Evolutionary conservation across 2,113 vertebrate species (phyloP), one percentile per base, ranked within the genome.

Genomic region (Lophura nycthemera): DNA sequence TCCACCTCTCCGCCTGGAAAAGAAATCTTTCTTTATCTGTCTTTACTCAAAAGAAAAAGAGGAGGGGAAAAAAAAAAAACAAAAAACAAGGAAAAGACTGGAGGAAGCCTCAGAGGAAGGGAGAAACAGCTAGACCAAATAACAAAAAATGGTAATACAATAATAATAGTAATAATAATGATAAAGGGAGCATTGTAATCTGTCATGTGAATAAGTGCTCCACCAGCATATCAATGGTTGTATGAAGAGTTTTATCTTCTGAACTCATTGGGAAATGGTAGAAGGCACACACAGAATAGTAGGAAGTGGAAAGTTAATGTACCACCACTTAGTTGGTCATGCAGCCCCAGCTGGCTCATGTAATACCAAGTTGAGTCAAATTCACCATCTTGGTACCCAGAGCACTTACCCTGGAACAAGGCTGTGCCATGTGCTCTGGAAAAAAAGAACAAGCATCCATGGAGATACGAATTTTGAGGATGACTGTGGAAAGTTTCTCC

Each of bases 1-100:
- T 96, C 92, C 91, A 96, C 88, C 94, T 96, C 86, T 47, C 75
- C 71, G 92, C 80, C 87, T 20, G 22, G 89, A 93, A 93, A 97
- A 94, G 87, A 95, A 92, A 87, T 78, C 57, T 56, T 86, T 95
- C 92, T 92, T 86, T 82, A 61, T 89, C 60, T 78, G 50, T 67
- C 52, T 45, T 63, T 64, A 60, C 19, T 2, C 72, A 38, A 56
- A 38, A 29, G 47, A 18, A 84, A 52, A 40, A 45, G 18, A 11
- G 7, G 22, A 11, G 7, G 48, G 48, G 30, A 13, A 8, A 6
- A 20, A 63, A 43, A 42, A 20, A 63, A 43, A 42, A 48, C 15
- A 42, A 32, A 34, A 25, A 5, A 9, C 15, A 14, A 14, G 2
- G 5, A 40, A 59, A 38, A 74, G 3, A 36, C 25, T 45, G 30